Evolutionary conservation across 1,140 invertebrate genomes (phyloP), one percentile per base, ranked within the genome.

Genomic region (Pissodes strobi): DNA sequence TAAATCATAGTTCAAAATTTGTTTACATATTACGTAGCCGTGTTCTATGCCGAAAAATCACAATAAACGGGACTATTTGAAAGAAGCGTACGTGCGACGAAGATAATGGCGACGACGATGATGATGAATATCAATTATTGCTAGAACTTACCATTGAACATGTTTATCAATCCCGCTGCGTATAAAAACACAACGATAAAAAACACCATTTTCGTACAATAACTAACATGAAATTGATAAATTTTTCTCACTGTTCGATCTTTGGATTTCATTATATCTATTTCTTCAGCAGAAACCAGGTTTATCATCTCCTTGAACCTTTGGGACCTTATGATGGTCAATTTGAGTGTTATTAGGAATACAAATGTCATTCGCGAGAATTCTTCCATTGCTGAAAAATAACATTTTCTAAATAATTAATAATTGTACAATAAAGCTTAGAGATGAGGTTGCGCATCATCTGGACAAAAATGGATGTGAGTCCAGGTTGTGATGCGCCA

Each of bases 101-200:
- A n/a, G n/a, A n/a, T n/a, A n/a, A n/a, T n/a, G n/a, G n/a, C n/a
- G n/a, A n/a, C n/a, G n/a, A n/a, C n/a, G n/a, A n/a, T n/a, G n/a
- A n/a, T n/a, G n/a, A n/a, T n/a, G n/a, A n/a, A n/a, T n/a, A n/a
- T n/a, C n/a, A n/a, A n/a, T n/a, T n/a, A n/a, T n/a, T n/a, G n/a
- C n/a, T n/a, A n/a, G n/a, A n/a, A 13, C 12, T 17, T 41, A 41
- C 38, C 38, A 41, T 41, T 41, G n/a, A 41, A 41, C 43, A 46
- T 46, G 18, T 46, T 46, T 17, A 46, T 46, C 2, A 46, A 12
- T 46, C 43, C 43, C 8, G 43, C 43, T 18, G 43, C 43, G 18
- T 46, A 46, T 21, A 46, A 22, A 46, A 46, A 46, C 18, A 46
- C n/a, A 19, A 46, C 43, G 8, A 46, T 46, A 2, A 8, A 46